Evolutionary conservation across 2,888 invertebrate genomes (phyloP).

Genomic region (Spisula subtruncata): DNA sequence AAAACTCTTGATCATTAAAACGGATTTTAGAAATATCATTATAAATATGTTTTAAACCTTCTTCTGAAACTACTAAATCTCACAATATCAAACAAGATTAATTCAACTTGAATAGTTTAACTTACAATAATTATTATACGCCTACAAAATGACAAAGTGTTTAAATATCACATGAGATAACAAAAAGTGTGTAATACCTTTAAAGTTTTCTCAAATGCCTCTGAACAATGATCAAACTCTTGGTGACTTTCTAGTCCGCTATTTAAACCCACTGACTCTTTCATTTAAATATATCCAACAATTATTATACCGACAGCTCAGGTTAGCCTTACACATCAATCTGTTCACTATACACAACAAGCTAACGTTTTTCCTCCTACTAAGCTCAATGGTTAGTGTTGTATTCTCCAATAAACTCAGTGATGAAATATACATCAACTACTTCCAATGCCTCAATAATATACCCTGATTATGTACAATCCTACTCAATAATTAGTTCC

Average conservation of each 20-base stretch:
- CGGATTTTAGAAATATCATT: background rate
- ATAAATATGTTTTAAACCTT: background rate
- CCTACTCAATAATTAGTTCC: conserved; percentile 49
- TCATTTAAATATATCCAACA: conserved; percentile 32
- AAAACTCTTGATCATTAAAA: background rate
- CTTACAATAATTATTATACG: background rate
- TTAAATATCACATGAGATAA: background rate
- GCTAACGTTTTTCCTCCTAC: too few species aligned
- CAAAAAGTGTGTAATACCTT: background rate
- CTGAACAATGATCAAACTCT: background rate
- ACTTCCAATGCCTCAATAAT: conserved; percentile 46
- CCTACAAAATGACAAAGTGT: background rate
- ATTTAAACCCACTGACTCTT: conserved; percentile 23
- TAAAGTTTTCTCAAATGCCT: background rate
- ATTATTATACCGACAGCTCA: background rate
- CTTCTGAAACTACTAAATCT: background rate
- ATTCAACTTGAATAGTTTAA: background rate
- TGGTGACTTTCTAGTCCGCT: conserved; percentile 3
- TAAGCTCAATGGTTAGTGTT: conserved; percentile 2
- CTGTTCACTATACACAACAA: background rate
- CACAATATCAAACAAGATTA: background rate
- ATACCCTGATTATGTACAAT: conserved; percentile 41
- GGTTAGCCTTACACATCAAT: background rate
- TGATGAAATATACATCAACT: conserved; percentile 36
- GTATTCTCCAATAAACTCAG: conserved; percentile 23